These are phyloP conservation scores for Acomys russatus DNA, from an alignment of 2,797 vertebrate species.

Conservation along the genomic window DNA sequence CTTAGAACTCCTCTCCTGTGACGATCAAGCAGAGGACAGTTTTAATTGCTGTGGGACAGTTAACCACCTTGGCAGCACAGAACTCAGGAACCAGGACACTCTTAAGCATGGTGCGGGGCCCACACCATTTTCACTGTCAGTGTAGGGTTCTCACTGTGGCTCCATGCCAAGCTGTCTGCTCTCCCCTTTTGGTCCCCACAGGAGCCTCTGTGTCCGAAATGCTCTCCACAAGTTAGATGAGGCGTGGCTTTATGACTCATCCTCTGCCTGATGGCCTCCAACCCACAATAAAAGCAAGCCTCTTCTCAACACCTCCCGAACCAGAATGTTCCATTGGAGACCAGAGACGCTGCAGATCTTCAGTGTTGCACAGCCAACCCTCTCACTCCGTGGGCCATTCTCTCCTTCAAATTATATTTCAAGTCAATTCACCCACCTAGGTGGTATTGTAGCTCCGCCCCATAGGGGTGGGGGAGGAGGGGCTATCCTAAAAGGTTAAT, in stretches of 20 bases:
- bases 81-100: neutral
- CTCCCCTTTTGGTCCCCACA: neutral
- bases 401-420: neutral
- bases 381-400: neutral
- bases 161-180: neutral
- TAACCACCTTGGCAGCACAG: neutral
- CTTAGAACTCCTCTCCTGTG: neutral
- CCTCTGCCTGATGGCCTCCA: neutral
- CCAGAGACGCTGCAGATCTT: neutral
- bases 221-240: neutral
- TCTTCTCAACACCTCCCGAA: neutral
- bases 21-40: neutral
- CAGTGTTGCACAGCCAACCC: neutral
- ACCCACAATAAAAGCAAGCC: neutral
- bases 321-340: neutral
- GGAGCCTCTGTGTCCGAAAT: neutral
- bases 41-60: neutral
- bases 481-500: conserved; percentile 66
- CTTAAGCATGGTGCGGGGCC: neutral
- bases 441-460: neutral
- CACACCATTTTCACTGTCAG: neutral
- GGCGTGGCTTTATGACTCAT: accelerated
- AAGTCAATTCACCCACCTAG: conserved; percentile 10
- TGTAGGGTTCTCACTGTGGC: neutral
- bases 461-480: neutral